These are phyloP conservation scores for Rhincodon typus DNA, from an alignment of 2,797 vertebrate species.

Conservation along the genomic window DNA sequence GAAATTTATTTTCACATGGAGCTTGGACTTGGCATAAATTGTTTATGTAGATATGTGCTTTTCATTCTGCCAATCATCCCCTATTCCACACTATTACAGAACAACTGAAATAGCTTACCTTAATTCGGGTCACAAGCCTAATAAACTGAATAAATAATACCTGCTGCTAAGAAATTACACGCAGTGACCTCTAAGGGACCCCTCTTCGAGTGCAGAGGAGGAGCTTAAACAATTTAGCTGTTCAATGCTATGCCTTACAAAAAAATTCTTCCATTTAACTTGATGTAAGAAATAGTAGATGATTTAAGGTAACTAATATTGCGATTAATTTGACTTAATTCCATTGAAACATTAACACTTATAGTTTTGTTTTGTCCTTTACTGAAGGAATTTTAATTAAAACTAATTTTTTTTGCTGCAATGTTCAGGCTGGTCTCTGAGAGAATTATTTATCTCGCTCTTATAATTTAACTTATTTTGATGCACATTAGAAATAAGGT, in stretches of 20 bases:
- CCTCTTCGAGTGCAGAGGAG: neutral
- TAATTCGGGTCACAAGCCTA: neutral
- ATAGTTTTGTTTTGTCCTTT: neutral
- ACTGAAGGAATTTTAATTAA: neutral
- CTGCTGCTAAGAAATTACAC: neutral
- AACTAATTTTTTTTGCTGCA: neutral
- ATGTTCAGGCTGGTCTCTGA: neutral
- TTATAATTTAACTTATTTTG: neutral
- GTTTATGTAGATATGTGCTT: neutral
- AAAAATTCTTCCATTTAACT: neutral
- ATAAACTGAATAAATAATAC: neutral
- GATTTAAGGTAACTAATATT: neutral
- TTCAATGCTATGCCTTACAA: constrained; percentile 25
- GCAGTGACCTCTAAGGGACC: constrained; percentile 18
- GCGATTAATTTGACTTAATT: neutral
- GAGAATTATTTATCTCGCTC: neutral
- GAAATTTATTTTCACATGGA: neutral
- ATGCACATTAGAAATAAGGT: neutral
- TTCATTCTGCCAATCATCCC: neutral
- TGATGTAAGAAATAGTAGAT: neutral
- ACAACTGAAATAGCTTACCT: neutral
- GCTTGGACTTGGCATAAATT: neutral
- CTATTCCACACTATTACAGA: neutral
- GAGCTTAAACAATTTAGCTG: neutral
- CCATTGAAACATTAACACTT: neutral